Evolutionary conservation across 1,140 invertebrate species (phyloP), one percentile per base, ranked within the genome.

Genomic region (Brachionus rotundiformis): DNA sequence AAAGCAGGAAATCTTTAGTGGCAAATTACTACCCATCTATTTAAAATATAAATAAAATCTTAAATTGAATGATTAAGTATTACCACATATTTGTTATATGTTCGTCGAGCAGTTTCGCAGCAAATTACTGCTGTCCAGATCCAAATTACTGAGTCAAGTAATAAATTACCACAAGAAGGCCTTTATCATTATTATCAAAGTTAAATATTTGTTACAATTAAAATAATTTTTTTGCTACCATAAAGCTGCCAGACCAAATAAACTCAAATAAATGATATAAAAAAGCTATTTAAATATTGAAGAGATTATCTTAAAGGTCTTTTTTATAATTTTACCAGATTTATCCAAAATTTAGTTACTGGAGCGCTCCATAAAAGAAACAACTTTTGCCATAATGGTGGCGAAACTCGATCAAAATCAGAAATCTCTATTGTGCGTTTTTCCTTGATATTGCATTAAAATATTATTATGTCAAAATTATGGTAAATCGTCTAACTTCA

Each of bases 111-210:
- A 27, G 49, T 80, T 41, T 80, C 77, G 39, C 49, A 80, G 19
- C 47, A 41, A 23, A 80, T 80, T 8, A 59, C n/a, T 27, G 77
- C 65, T 2, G 87, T 86, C 88, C 87, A 88, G 11, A 85, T 29
- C 82, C 86, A 87, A 19, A 89, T 84, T 1, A 85, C 81, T 11
- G 84, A 54, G 82, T 89, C 87, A 33, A 89, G 41, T 2, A 82
- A 81, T 5, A 85, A 76, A 82, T 88, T 85, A 5, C 88, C 88
- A 85, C 88, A 89, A 7, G 86, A 86, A 1, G 88, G 88, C 85
- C 85, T 16, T 73, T 11, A 13, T n/a, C n/a, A n/a, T n/a, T n/a
- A n/a, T n/a, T n/a, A n/a, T n/a, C n/a, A n/a, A n/a, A n/a, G n/a
- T n/a, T n/a, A n/a, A n/a, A n/a, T n/a, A n/a, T n/a, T n/a, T n/a